Evolutionary conservation across 2,888 invertebrate species (phyloP).

Genomic region (Lomographa bimaculata): DNA sequence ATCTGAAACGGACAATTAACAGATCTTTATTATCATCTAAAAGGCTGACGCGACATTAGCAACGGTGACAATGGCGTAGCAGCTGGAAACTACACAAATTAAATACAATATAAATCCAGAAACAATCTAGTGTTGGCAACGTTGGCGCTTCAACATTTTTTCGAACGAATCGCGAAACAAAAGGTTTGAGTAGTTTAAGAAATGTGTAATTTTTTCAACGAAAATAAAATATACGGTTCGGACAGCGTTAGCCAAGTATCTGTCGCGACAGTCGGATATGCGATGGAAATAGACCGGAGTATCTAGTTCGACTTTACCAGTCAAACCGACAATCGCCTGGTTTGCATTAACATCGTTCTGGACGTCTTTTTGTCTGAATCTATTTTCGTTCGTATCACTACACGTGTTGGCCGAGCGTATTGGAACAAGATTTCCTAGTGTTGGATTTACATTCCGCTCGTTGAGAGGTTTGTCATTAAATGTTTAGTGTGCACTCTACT

Average conservation of each 20-base stretch:
- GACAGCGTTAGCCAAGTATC: slow-evolving; percentile 71
- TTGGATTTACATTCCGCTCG: slow-evolving; percentile 10
- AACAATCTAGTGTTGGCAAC: slow-evolving; percentile 42
- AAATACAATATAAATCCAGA: slow-evolving; percentile 44
- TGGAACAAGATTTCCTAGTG: slow-evolving; percentile 16
- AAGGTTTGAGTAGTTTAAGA: slow-evolving; percentile 54
- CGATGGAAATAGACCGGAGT: slow-evolving; percentile 61
- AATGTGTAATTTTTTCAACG: slow-evolving; percentile 58
- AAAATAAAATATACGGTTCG: slow-evolving; percentile 75
- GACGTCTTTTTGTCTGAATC: slow-evolving; percentile 42
- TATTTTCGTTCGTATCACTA: slow-evolving; percentile 24
- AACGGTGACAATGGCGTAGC: slow-evolving; percentile 36
- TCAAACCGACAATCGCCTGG: slow-evolving; percentile 50
- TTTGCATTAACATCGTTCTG: slow-evolving; percentile 52
- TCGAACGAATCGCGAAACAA: slow-evolving; percentile 55
- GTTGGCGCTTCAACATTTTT: slow-evolving; percentile 34
- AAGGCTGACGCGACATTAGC: slow-evolving; percentile 13
- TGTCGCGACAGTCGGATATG: slow-evolving; percentile 64
- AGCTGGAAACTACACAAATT: slow-evolving; percentile 49
- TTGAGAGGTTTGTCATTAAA: slow-evolving; percentile 20
- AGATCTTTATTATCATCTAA: slow-evolving; percentile 9
- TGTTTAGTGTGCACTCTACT: slow-evolving; percentile 5
- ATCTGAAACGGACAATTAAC: slow-evolving; percentile 14
- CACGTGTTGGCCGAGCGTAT: slow-evolving; percentile 19
- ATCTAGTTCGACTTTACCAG: slow-evolving; percentile 59